Percentiles rank a stretch among this genome's conserved stretches.
These are phyloP conservation scores for Nebria salina DNA, from an alignment of 2,888 invertebrate species.

Conservation along the genomic window DNA sequence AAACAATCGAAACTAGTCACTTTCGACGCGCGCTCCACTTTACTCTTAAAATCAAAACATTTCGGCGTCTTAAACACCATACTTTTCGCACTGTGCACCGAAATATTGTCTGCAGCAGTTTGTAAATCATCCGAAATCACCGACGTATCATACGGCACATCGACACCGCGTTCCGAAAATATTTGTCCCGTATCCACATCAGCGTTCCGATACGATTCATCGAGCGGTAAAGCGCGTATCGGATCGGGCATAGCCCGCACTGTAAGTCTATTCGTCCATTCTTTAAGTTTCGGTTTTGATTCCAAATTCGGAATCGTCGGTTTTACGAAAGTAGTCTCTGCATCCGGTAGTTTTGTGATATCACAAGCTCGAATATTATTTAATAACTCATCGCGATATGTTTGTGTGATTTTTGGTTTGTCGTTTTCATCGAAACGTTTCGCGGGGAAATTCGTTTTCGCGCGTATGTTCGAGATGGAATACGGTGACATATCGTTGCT, in stretches of 20 bases:
- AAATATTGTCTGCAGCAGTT: conserved; percentile 66
- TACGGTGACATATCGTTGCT: conserved; percentile 15
- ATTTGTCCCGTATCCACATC: conserved; percentile 52
- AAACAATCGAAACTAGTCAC: conserved; percentile 59
- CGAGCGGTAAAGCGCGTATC: conserved; percentile 51
- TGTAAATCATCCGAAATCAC: conserved; percentile 51
- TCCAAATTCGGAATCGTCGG: conserved; percentile 42
- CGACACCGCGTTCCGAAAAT: conserved; percentile 59
- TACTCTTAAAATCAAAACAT: conserved; percentile 53
- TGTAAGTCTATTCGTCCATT: conserved; percentile 63
- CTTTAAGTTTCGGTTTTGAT: conserved; percentile 18
- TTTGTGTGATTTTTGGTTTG: background rate
- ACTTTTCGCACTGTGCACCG: conserved; percentile 69
- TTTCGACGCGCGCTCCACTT: conserved; percentile 53
- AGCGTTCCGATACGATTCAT: conserved; percentile 54
- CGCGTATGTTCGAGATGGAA: conserved; percentile 19
- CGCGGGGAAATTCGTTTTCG: conserved; percentile 2
- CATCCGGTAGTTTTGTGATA: background rate
- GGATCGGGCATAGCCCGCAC: conserved; percentile 76
- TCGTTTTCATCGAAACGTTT: background rate
- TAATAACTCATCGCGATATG: conserved; percentile 10
- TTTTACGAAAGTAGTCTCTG: conserved; percentile 15
- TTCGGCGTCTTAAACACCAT: conserved; percentile 61
- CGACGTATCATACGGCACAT: conserved; percentile 56
- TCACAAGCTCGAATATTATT: conserved; percentile 58